Conservation (phyloP, 2,113 vertebrate genomes). For the Casuarius casuarius region DNA sequence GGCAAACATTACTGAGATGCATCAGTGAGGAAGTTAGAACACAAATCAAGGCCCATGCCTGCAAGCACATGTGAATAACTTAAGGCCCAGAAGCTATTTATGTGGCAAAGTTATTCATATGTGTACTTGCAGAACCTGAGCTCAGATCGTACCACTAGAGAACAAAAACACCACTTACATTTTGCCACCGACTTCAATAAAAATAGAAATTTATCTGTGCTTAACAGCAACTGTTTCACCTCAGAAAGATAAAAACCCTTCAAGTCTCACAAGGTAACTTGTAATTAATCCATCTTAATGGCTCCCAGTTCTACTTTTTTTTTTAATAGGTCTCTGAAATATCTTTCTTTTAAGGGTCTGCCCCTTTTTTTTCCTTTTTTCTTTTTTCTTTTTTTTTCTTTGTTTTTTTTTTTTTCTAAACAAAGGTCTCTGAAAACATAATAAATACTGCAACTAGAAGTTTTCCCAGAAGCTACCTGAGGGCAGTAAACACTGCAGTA, state of each 20-base stretch:
- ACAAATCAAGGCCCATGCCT: conserved; percentile 46
- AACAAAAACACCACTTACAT: not conserved
- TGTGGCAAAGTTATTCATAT: not conserved
- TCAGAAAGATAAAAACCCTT: not conserved
- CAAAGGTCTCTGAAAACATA: not conserved
- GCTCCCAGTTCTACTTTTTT: not conserved
- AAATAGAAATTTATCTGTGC: not conserved
- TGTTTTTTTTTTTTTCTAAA: too few species aligned
- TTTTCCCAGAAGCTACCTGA: not conserved
- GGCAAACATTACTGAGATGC: conserved; percentile 70
- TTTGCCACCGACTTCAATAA: not conserved
- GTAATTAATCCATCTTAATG: not conserved
- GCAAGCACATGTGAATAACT: conserved; percentile 64
- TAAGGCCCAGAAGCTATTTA: conserved; percentile 30
- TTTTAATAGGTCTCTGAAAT: not conserved
- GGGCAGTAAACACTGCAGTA: not conserved
- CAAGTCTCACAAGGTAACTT: not conserved
- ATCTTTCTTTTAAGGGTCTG: not conserved
- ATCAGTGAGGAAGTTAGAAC: conserved; percentile 49
- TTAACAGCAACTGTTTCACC: not conserved
- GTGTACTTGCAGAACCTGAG: conserved; percentile 11
- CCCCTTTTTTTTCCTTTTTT: not conserved
- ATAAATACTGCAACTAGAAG: not conserved
- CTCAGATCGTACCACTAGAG: not conserved
- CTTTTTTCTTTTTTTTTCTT: too few species aligned